Conservation (phyloP, 1,140 invertebrate species). For the Aleiodes sp. region DNA sequence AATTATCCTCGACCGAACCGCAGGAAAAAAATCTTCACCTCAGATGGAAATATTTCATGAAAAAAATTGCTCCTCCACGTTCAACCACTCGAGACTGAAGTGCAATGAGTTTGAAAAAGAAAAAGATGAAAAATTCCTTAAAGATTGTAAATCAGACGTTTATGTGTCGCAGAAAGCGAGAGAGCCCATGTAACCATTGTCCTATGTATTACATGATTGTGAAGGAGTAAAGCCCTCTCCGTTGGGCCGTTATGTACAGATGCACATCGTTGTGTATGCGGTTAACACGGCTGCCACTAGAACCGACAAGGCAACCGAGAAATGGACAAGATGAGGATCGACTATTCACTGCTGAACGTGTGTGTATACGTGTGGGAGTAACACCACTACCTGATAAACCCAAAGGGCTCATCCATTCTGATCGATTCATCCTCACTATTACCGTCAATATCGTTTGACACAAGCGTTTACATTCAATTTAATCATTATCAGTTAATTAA, state of each 20-base stretch:
- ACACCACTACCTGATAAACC: background rate
- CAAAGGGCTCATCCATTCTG: background rate
- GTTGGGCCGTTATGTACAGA: background rate
- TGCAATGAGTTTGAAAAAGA: background rate
- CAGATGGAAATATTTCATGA: too few relatives aligned
- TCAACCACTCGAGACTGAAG: too few relatives aligned
- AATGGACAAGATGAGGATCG: conserved; percentile 4
- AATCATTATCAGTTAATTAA: background rate
- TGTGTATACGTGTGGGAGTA: too few relatives aligned
- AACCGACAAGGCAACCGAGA: background rate
- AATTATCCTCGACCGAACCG: too few relatives aligned
- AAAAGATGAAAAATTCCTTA: background rate
- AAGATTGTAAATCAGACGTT: background rate
- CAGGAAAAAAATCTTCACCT: too few relatives aligned
- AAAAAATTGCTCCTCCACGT: background rate
- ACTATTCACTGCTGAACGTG: background rate
- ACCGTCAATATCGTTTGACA: background rate
- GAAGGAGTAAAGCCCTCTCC: background rate
- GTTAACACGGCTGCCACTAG: background rate
- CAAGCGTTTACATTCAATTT: background rate
- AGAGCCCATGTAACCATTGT: background rate
- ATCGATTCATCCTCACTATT: background rate
- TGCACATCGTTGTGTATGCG: background rate
- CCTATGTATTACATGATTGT: background rate
- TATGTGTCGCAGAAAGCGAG: background rate